phyloP scores from a whole-genome alignment of 1,140 invertebrate species.

The Nephila pilipes region DNA sequence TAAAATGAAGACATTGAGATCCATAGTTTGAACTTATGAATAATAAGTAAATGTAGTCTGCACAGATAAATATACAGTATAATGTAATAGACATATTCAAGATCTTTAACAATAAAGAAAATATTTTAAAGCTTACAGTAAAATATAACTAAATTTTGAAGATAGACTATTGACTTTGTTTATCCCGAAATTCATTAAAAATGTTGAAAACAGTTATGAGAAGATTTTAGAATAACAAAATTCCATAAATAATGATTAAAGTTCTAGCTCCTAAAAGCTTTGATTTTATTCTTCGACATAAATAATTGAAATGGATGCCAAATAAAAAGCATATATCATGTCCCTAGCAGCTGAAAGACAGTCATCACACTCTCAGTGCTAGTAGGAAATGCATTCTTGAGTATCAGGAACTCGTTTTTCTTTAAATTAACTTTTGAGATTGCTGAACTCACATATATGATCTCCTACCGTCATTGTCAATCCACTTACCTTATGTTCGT shows the following conservation, averaged over 20 bases:
- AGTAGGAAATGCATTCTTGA: slow-evolving; percentile 79
- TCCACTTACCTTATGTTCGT: slow-evolving; percentile 98
- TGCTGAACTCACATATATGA: slow-evolving; percentile 89
- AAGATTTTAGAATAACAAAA: not conserved
- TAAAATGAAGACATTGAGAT: too few species aligned
- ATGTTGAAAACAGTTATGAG: too few species aligned
- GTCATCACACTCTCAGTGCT: not conserved
- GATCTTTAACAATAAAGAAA: too few species aligned
- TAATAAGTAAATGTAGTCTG: too few species aligned
- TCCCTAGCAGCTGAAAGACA: not conserved
- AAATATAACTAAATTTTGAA: too few species aligned
- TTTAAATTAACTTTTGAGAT: slow-evolving; percentile 87
- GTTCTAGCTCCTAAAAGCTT: not conserved
- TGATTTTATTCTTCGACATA: not conserved
- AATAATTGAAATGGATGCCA: not conserved
- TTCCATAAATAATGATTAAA: not conserved
- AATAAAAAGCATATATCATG: not conserved
- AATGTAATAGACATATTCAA: too few species aligned
- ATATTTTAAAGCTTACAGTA: too few species aligned
- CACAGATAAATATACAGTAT: too few species aligned
- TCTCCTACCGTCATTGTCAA: slow-evolving; percentile 98
- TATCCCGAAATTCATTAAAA: not conserved
- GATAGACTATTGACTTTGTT: too few species aligned
- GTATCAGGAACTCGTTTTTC: slow-evolving; percentile 79
- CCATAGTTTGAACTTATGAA: too few species aligned